Evolutionary conservation across 2,888 invertebrate species (phyloP), one percentile per base, ranked within the genome.

Genomic region (Eurytoma californica): DNA sequence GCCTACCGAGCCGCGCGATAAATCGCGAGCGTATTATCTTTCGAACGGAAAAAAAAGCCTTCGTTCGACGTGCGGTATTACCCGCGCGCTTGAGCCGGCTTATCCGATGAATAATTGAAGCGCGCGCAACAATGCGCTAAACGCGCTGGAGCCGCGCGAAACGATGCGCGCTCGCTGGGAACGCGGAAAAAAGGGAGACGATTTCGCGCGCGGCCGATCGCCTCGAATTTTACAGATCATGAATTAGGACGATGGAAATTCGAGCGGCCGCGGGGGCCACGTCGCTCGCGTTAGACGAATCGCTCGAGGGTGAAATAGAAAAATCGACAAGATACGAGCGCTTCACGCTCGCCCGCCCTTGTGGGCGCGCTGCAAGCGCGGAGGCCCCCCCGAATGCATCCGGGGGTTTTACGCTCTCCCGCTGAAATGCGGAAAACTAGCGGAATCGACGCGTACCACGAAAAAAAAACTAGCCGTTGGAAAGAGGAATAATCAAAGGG

Each of bases 221-320:
- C 57, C 70, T 18, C 58, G 65, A 79, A 80, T 63, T 72, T 73
- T 58, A 73, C 63, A 65, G 72, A 18, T 58, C n/a, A 47, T 69
- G 24, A 70, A n/a, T n/a, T n/a, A 73, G 55, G 28, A 53, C 20
- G 28, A 53, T n/a, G 69, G 65, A 80, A 65, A 65, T 73, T 80
- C 58, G 61, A 72, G 58, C 14, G 60, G 30, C 14, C 14, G 39
- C 39, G 20, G 63, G 1, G 39, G 4, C n/a, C 49, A n/a, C n/a
- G n/a, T n/a, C n/a, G n/a, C n/a, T n/a, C 30, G 39, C 12, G 55
- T 67, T 75, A 72, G 53, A 9, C 13, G 28, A 73, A 79, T 65
- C 79, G 77, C 72, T 81, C 82, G 77, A 70, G 82, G 81, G 76
- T 83, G 82, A 84, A 84, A 83, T 83, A 83, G 63, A 78, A 80